Percentiles rank a stretch among this genome's conserved stretches.
These are phyloP conservation scores for Zaprionus vittiger DNA, from an alignment of 1,140 invertebrate genomes.

Conservation along the genomic window DNA sequence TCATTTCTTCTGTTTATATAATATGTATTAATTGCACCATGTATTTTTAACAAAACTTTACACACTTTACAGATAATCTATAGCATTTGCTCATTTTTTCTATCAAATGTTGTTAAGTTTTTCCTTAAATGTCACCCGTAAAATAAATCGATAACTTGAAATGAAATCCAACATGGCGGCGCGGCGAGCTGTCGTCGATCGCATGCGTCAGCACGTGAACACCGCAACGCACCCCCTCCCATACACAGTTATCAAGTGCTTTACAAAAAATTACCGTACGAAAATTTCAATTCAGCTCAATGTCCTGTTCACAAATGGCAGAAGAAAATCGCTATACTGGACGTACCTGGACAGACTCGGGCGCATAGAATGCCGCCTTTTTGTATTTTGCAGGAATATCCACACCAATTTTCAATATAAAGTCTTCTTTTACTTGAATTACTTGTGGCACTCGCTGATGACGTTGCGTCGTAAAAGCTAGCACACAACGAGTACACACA, in stretches of 20 bases:
- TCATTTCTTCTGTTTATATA: not conserved
- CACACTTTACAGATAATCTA: not conserved
- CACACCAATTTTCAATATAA: not conserved
- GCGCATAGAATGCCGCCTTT: not conserved
- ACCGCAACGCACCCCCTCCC: constrained; percentile 19
- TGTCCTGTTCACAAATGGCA: constrained; percentile 29
- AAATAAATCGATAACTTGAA: constrained; percentile 64
- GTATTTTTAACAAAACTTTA: not conserved
- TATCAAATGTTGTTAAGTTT: not conserved
- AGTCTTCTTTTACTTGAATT: constrained; percentile 17
- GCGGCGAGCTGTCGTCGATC: constrained; percentile 50
- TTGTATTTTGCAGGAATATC: not conserved
- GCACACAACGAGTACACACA: constrained; percentile 51
- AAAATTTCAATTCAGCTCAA: constrained; percentile 9
- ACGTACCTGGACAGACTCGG: constrained; percentile 20
- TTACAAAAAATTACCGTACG: not conserved
- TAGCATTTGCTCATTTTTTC: not conserved
- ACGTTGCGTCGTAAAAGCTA: constrained; percentile 56
- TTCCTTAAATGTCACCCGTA: not conserved
- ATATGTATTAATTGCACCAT: not conserved
- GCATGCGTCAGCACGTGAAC: constrained; percentile 59
- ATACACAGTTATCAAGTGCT: not conserved
- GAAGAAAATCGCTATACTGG: not conserved
- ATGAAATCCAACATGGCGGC: constrained; percentile 65
- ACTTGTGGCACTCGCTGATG: constrained; percentile 36